These are phyloP conservation scores for Melikaiella ostensackeni DNA, from an alignment of 2,888 invertebrate species.

Conservation along the genomic window DNA sequence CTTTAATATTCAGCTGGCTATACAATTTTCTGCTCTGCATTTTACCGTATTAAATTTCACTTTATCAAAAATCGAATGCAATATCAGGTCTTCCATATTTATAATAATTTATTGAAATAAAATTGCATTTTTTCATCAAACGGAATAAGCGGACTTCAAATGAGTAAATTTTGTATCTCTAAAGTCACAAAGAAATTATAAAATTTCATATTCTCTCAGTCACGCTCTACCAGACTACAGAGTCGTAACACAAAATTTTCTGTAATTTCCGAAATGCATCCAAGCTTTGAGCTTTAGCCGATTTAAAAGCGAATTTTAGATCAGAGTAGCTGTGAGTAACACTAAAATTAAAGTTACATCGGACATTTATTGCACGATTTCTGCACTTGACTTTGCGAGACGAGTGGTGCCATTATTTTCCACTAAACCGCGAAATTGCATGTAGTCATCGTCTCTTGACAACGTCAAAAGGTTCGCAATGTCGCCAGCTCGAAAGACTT, in stretches of 20 bases:
- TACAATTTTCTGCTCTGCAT: too few species aligned
- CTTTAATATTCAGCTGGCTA: too few species aligned
- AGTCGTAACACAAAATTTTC: background rate
- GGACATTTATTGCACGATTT: conserved; percentile 12
- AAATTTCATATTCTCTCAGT: background rate
- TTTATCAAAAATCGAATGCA: too few species aligned
- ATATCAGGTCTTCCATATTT: too few species aligned
- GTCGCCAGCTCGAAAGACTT: background rate
- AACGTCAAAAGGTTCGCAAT: background rate
- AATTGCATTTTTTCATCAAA: too few species aligned
- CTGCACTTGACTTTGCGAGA: conserved; percentile 11
- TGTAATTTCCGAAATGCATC: background rate
- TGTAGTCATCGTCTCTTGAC: background rate
- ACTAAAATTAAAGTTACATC: conserved; percentile 17
- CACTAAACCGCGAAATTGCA: conserved; percentile 13
- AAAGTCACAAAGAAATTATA: background rate
- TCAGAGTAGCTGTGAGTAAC: conserved; percentile 8
- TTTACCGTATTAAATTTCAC: too few species aligned
- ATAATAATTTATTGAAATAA: too few species aligned
- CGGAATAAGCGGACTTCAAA: background rate
- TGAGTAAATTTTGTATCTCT: background rate
- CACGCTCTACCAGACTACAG: background rate
- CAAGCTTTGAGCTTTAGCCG: background rate
- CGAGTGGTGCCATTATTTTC: conserved; percentile 28
- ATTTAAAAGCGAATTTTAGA: conserved; percentile 2